Evolutionary conservation across 2,888 invertebrate genomes (phyloP).

Genomic region (Drosophila quasianomalipes): DNA sequence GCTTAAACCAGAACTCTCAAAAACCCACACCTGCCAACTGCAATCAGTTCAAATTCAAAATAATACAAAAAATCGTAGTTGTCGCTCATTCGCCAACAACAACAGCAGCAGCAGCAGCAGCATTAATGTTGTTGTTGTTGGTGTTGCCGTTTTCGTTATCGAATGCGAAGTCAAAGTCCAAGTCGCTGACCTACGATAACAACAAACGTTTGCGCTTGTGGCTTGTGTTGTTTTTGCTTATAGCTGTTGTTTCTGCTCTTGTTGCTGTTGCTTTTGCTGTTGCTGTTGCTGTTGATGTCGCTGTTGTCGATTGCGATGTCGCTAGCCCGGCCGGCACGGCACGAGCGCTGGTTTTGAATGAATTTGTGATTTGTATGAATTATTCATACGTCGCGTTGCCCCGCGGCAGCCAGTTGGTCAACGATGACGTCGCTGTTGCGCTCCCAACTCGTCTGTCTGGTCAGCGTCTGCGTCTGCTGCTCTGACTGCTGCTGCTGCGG

Average conservation of each 20-base stretch:
- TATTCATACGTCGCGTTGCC: slow-evolving; percentile 72
- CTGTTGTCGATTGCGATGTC: background rate
- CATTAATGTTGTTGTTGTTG: slow-evolving; percentile 2
- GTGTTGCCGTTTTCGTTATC: slow-evolving; percentile 42
- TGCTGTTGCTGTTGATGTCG: slow-evolving; percentile 1
- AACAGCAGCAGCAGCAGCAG: background rate
- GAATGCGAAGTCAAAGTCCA: slow-evolving; percentile 19
- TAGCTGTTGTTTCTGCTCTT: slow-evolving; percentile 1
- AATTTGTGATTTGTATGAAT: slow-evolving; percentile 60
- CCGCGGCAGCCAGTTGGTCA: slow-evolving; percentile 39
- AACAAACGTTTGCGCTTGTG: slow-evolving; percentile 28
- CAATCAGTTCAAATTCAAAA: background rate
- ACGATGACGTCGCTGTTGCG: slow-evolving; percentile 48
- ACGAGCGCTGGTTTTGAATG: slow-evolving; percentile 51
- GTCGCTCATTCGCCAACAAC: background rate
- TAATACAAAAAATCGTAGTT: background rate
- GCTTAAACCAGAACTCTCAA: slow-evolving; percentile 15
- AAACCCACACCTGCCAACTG: background rate
- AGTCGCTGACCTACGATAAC: slow-evolving; percentile 74
- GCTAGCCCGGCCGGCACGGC: slow-evolving; percentile 21
- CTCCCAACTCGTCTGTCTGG: slow-evolving; percentile 51
- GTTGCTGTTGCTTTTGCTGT: background rate
- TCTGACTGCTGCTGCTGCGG: slow-evolving; percentile 6
- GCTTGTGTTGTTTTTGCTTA: slow-evolving; percentile 2
- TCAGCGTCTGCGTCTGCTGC: slow-evolving; percentile 36